Evolutionary conservation across 2,113 vertebrate species (phyloP).

Genomic region (Melanotaenia duboulayi): DNA sequence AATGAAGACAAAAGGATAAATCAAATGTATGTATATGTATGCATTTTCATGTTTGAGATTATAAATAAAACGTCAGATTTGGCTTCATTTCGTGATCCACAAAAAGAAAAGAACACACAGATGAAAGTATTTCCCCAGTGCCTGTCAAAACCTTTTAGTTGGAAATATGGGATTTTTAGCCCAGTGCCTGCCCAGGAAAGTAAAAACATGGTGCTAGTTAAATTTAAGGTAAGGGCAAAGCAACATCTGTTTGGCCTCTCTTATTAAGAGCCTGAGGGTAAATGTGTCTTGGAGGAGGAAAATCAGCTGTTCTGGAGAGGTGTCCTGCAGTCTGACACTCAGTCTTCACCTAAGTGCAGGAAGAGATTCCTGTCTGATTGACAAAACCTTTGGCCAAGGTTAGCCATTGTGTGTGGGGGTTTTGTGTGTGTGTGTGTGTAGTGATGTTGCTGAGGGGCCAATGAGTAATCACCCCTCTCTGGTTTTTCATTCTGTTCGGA

Average conservation of each 20-base stretch:
- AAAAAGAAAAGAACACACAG: background rate
- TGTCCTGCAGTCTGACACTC: slow-evolving; percentile 56
- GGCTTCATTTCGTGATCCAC: background rate
- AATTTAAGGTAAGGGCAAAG: slow-evolving; percentile 39
- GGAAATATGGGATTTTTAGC: background rate
- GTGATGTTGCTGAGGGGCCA: slow-evolving; percentile 23
- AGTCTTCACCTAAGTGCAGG: slow-evolving; percentile 44
- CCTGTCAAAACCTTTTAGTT: background rate
- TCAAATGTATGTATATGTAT: background rate
- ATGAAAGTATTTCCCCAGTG: background rate
- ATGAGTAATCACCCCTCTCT: slow-evolving; percentile 48
- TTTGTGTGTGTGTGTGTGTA: background rate
- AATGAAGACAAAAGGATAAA: too few species aligned
- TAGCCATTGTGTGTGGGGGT: slow-evolving; percentile 6
- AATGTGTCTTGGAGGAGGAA: slow-evolving; percentile 46
- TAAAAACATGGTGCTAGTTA: slow-evolving; percentile 2
- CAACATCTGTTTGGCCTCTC: slow-evolving; percentile 55
- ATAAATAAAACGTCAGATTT: background rate
- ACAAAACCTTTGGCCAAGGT: slow-evolving; percentile 64
- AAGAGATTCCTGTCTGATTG: slow-evolving; percentile 47
- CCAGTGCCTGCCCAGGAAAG: background rate
- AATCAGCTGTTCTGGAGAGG: slow-evolving; percentile 52
- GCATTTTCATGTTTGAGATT: background rate
- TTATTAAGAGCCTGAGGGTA: slow-evolving; percentile 45
- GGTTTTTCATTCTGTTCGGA: slow-evolving; percentile 17